A percentile compares a stretch with the other conserved stretches of the same genome.
Conservation (phyloP, 2,113 vertebrate genomes). For the Gymnogyps californianus region DNA sequence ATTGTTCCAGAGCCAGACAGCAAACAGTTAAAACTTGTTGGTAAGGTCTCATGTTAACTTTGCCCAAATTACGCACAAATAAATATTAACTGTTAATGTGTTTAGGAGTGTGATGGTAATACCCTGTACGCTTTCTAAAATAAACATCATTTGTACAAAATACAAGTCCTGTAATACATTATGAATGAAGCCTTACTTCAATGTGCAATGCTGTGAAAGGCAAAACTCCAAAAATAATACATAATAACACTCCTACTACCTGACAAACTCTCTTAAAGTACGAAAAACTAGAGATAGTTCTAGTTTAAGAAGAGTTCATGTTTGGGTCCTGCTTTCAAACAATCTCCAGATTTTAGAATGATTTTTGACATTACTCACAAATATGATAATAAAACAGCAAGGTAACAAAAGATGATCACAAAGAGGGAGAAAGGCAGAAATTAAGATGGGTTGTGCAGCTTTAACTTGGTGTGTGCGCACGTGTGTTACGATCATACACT, state of each 20-base stretch:
- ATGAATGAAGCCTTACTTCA: slow-evolving; percentile 28
- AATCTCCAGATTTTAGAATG: neutral
- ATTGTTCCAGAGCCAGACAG: neutral
- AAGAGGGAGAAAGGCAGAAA: neutral
- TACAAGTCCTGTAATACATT: neutral
- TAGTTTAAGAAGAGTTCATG: neutral
- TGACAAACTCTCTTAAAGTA: neutral
- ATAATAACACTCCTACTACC: neutral
- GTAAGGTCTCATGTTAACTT: neutral
- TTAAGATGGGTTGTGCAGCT: neutral
- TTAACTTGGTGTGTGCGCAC: neutral
- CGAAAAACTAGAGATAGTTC: neutral
- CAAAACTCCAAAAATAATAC: slow-evolving; percentile 11
- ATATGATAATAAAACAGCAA: neutral
- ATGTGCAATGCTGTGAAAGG: neutral
- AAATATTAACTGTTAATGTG: slow-evolving; percentile 5
- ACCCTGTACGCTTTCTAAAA: neutral
- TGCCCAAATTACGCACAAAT: slow-evolving; percentile 17
- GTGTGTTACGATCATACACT: accelerated
- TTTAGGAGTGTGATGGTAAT: neutral
- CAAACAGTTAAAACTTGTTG: neutral
- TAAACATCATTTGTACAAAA: slow-evolving; percentile 21
- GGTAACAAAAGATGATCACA: neutral
- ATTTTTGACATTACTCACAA: neutral
- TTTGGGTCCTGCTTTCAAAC: neutral